Base-by-base conservation (phyloP, 1,140 invertebrate species). In the Odontomachus brunneus region DNA sequence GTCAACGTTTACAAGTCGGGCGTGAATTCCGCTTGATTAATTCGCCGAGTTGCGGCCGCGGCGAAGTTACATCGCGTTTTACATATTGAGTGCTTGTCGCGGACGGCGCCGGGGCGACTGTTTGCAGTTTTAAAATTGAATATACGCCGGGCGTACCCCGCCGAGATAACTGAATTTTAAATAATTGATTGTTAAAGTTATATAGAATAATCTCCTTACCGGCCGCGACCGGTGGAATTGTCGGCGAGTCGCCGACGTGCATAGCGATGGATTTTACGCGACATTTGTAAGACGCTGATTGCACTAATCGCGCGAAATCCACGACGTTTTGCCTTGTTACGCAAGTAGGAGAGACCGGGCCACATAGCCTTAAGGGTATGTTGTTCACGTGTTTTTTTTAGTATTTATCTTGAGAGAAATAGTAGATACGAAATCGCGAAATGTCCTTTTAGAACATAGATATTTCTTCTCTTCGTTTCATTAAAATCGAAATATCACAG, bases 141-240 rank as follows among this genome's bases (percentile, higher is more conserved):
- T 80, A 80, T 80, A 80, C 75, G 65, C n/a, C 51, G 75, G 62
- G 65, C 0, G 4, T 3, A 3, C 53, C 38, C 4, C 51, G 63
- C 22, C 17, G 51, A 71, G 75, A 80, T 80, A 80, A 80, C 51
- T 80, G 51, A 48, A 80, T 80, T 80, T 65, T 69, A 80, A 80
- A 71, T 80, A 80, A 80, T 80, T 80, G 75, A 80, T 80, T 80
- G 75, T 80, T 69, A 80, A 80, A 80, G 66, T 80, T 80, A 80
- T 80, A 80, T 71, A 80, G 75, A 80, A 80, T 80, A 80, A 80
- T 80, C 75, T 57, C 22, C 33, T 57, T 19, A 17, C 75, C 33
- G 15, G n/a, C 22, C 26, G 33, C 38, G 44, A 49, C 17, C 51
- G 22, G 17, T 24, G 49, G 48, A 57, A 17, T 57, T 48, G 65